Percentiles rank a stretch among this genome's conserved stretches.
Evolutionary conservation across 2,797 vertebrate genomes (phyloP).

Genomic region (Hypotaenidia philippensis): DNA sequence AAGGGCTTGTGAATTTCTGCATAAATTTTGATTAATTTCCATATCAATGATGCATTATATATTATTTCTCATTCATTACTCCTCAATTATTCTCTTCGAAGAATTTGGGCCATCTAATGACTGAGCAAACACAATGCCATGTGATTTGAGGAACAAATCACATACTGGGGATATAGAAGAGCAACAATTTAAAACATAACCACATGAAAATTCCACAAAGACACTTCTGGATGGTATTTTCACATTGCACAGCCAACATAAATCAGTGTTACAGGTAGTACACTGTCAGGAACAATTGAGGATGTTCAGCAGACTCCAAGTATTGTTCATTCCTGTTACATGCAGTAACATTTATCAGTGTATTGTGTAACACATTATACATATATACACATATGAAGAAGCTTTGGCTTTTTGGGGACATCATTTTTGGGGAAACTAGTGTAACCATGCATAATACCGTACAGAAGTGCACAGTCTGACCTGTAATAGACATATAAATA

Average conservation of each 20-base stretch:
- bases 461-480: background rate
- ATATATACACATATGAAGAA: background rate
- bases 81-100: conserved; percentile 9
- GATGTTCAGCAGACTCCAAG: background rate
- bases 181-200: background rate
- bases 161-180: background rate
- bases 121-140: background rate
- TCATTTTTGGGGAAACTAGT: background rate
- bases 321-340: background rate
- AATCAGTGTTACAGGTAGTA: background rate
- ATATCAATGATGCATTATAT: background rate
- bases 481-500: background rate
- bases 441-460: background rate
- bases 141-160: background rate
- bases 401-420: background rate
- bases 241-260: background rate
- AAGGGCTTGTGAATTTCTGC: conserved; percentile 4
- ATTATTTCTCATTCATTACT: conserved; percentile 11
- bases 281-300: background rate
- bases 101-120: background rate
- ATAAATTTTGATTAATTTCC: conserved; percentile 43
- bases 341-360: background rate
- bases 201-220: background rate
- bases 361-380: accelerated
- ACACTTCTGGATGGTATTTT: background rate